Evolutionary conservation across 2,888 invertebrate genomes (phyloP), one percentile per base, ranked within the genome.

Genomic region (Lasioglossum lativentre): DNA sequence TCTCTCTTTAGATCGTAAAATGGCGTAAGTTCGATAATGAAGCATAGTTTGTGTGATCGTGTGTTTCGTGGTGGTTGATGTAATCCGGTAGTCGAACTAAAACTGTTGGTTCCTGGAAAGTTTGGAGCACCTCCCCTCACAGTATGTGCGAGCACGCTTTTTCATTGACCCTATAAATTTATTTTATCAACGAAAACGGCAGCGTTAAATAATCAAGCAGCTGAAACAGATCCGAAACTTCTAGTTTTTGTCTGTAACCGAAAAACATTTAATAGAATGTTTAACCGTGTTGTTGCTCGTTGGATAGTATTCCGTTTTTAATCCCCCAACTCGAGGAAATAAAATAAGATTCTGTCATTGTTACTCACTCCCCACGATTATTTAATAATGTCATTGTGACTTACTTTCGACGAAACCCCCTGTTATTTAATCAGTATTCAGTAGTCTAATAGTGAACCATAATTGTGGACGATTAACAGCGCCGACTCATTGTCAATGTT

Each of bases 31-130:
- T 56, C 38, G 70, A 72, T 52, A 75, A 72, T n/a, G 30, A 82
- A 75, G 71, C 38, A 72, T 72, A 85, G 30, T 75, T 88, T 90
- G 87, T 87, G 90, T 90, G 88, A 73, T 83, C 75, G 89, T 89
- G 90, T 88, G 89, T 73, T 85, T 79, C 82, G 80, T 86, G 45
- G 38, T 70, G 77, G 10, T 78, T 86, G 66, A 81, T 78, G 8
- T 75, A n/a, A 40, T 23, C 27, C 16, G 34, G 38, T 75, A 71
- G 80, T 34, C 56, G 80, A 75, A 52, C 30, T 72, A 56, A 56
- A 82, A 77, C 40, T 42, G 71, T 78, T 75, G 86, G 72, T 82
- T 85, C 72, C 42, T 73, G 56, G 10, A 78, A 59, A 71, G 75
- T 85, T 70, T 75, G 45, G 14, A 77, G 52, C 78, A 80, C 70